phyloP scores from a whole-genome alignment of 2,113 vertebrate species.

The Clarias macrocephalus region DNA sequence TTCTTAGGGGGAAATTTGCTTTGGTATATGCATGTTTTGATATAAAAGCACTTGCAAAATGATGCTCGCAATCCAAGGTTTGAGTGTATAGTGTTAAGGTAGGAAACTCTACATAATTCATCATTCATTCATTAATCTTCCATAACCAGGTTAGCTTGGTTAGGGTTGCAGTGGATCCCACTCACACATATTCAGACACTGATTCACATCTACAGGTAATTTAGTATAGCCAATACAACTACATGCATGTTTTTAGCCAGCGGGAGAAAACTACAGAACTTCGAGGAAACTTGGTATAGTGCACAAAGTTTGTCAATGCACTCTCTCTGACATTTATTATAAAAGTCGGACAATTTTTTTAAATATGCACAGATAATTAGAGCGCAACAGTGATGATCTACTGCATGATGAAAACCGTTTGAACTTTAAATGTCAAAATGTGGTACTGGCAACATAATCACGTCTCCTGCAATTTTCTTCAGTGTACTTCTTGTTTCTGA shows the following conservation, averaged over 20 bases:
- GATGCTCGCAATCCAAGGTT: too few relatives aligned
- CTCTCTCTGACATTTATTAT: not conserved
- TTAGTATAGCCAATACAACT: not conserved
- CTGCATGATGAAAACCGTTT: not conserved
- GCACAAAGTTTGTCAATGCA: not conserved
- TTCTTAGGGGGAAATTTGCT: too few relatives aligned
- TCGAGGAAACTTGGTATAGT: not conserved
- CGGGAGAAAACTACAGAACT: not conserved
- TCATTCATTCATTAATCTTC: not conserved
- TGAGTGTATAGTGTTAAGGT: not conserved
- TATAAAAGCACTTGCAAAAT: too few relatives aligned
- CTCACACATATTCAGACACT: not conserved
- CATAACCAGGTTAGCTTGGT: not conserved
- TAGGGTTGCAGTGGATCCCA: not conserved
- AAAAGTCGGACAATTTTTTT: not conserved
- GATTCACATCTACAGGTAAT: not conserved
- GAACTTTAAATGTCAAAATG: conserved; percentile 29
- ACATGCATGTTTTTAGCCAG: not conserved
- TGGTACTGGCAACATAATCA: not conserved
- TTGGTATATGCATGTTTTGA: too few relatives aligned
- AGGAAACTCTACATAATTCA: not conserved
- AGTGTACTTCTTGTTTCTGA: not conserved
- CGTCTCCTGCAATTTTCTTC: not conserved
- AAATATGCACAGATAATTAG: not conserved
- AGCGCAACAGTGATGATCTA: conserved; percentile 11